Percentiles rank a stretch among this genome's conserved stretches.
These are phyloP conservation scores for Epizoanthus stellaris DNA, from an alignment of 92 coral and sea anemone genomes.

Conservation along the genomic window DNA sequence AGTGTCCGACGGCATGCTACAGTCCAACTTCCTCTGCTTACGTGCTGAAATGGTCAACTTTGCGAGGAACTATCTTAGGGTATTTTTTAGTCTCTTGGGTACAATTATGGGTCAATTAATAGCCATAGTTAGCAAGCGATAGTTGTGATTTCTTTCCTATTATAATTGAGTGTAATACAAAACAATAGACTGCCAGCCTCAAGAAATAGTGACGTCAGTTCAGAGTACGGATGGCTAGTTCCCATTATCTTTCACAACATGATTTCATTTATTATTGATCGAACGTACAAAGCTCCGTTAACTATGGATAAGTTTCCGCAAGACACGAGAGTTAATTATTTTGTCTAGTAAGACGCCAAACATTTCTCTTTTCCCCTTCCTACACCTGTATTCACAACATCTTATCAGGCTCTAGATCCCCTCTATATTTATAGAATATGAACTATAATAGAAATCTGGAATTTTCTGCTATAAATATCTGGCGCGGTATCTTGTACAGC, in stretches of 20 bases:
- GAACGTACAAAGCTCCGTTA: constrained; percentile 3
- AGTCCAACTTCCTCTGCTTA: background rate
- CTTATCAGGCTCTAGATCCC: too few relatives aligned
- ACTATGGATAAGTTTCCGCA: constrained; percentile 1
- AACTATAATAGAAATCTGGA: background rate
- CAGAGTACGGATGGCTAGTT: constrained; percentile 12
- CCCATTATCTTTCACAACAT: background rate
- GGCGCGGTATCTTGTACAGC: background rate
- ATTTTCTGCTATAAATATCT: background rate
- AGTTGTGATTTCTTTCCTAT: background rate
- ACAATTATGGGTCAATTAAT: constrained; percentile 19
- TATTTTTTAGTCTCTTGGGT: constrained; percentile 20
- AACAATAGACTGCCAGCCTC: constrained; percentile 16
- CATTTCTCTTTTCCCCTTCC: too few relatives aligned
- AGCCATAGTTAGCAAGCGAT: background rate
- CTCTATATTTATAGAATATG: too few relatives aligned
- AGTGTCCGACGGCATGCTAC: background rate
- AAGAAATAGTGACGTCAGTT: constrained; percentile 20
- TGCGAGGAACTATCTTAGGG: constrained; percentile 4
- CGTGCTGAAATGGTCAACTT: background rate
- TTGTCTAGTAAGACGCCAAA: background rate
- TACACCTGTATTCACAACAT: too few relatives aligned
- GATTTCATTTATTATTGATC: constrained; percentile 37
- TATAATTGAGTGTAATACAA: constrained; percentile 25
- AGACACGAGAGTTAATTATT: background rate